A percentile compares a stretch with the other conserved stretches of the same genome.
Conservation (phyloP, 2,113 vertebrate genomes). For the Barnardius zonarius region DNA sequence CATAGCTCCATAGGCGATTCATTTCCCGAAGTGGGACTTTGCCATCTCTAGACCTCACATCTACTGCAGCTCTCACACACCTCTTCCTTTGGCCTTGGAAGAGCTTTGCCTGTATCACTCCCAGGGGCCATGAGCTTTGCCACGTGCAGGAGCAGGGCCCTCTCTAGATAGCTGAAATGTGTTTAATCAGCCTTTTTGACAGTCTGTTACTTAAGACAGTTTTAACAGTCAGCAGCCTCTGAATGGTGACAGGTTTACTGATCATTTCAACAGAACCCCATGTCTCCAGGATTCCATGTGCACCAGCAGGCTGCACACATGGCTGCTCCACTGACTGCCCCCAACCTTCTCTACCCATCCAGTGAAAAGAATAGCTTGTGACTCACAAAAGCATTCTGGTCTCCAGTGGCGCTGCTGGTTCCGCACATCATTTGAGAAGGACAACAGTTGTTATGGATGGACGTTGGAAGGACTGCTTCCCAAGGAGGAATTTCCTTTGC, state of each 20-base stretch:
- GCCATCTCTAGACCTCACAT: not conserved
- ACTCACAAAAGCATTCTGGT: not conserved
- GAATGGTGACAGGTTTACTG: not conserved
- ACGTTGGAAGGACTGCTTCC: not conserved
- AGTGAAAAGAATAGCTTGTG: not conserved
- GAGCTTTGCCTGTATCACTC: rapidly evolving
- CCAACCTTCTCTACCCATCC: not conserved
- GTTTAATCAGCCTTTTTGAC: not conserved
- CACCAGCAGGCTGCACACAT: rapidly evolving
- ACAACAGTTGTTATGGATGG: not conserved
- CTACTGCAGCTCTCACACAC: not conserved
- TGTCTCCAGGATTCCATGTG: not conserved
- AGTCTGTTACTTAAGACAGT: not conserved
- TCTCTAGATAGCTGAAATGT: not conserved
- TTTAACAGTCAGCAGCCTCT: not conserved
- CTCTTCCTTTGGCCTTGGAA: not conserved
- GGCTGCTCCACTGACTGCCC: not conserved
- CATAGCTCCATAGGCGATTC: not conserved
- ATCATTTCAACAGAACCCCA: not conserved
- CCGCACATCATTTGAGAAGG: not conserved
- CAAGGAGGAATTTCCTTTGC: not conserved
- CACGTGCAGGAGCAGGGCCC: not conserved
- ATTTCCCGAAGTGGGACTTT: not conserved
- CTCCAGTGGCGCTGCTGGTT: not conserved
- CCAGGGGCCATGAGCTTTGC: not conserved